Evolutionary conservation across 1,140 invertebrate genomes (phyloP).

Genomic region (Mylabris phalerata): DNA sequence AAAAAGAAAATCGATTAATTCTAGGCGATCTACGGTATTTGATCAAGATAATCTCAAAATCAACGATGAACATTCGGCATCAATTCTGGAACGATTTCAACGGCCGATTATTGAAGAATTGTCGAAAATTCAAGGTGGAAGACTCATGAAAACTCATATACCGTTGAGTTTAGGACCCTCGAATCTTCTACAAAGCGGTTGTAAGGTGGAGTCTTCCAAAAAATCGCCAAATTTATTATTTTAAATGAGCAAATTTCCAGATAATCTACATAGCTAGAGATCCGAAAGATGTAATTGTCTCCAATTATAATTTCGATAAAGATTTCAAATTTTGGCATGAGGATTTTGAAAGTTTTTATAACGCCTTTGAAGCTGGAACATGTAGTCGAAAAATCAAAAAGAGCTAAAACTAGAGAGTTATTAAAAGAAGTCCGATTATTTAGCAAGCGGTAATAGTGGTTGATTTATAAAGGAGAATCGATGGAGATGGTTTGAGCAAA

Average conservation of each 20-base stretch:
- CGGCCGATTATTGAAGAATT: not conserved
- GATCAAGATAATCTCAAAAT: not conserved
- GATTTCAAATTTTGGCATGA: conserved; percentile 42
- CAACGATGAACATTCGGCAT: not conserved
- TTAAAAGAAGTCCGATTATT: too few relatives aligned
- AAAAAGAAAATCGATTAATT: too few relatives aligned
- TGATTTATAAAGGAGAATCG: too few relatives aligned
- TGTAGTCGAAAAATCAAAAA: not conserved
- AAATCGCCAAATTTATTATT: not conserved
- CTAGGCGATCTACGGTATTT: too few relatives aligned
- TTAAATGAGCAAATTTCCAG: conserved; percentile 43
- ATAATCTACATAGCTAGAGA: conserved; percentile 85
- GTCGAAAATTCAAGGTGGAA: conserved; percentile 59
- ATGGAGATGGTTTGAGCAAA: too few relatives aligned
- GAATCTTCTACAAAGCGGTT: conserved; percentile 50
- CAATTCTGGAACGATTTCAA: too few relatives aligned
- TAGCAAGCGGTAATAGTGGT: too few relatives aligned
- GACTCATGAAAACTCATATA: conserved; percentile 63
- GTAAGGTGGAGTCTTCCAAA: conserved; percentile 44
- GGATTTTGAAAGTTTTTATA: conserved; percentile 8
- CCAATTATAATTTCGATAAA: conserved; percentile 78
- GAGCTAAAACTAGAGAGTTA: too few relatives aligned
- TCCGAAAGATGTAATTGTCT: conserved; percentile 88
- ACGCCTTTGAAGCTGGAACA: not conserved
- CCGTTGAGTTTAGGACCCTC: conserved; percentile 61